Evolutionary conservation across 2,888 invertebrate genomes (phyloP), one percentile per base, ranked within the genome.

Genomic region (Mimachlamys varia): DNA sequence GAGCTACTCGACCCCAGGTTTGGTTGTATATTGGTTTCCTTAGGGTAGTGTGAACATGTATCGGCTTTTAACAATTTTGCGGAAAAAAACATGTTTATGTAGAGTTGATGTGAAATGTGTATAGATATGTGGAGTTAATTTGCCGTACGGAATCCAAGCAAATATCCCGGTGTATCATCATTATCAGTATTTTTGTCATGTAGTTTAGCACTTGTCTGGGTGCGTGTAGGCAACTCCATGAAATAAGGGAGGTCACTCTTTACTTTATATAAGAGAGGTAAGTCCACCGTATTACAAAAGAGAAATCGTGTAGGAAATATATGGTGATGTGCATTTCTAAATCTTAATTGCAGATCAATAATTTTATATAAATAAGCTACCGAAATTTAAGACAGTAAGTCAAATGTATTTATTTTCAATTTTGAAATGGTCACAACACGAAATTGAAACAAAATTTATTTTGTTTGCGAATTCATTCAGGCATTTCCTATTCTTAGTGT

Each of bases 151-250:
- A 33, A 76, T 76, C 76, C 76, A 27, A 76, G 33, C 76, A 76
- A 33, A 10, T 76, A 33, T 33, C 76, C 76, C 76, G 76, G 76
- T 76, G 76, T 27, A 76, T 76, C 76, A 76, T 76, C 76, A 76
- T n/a, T n/a, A n/a, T 76, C 76, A 76, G 76, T 76, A 76, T 76
- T 76, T 76, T 76, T 76, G 33, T 76, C 76, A 76, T 22, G 33
- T 76, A 76, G 76, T 76, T 27, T 76, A 76, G 76, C 76, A 76
- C 4, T 3, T 76, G 76, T 58, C 19, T 2, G 22, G 10, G n/a
- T 76, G 22, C 10, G 33, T 17, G 12, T 76, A 27, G 33, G 12
- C 13, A 33, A 33, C 33, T 15, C 76, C 15, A n/a, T 58, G 27
- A 33, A 27, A 76, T 7, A 76, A 76, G 76, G 76, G 76, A 76